phyloP scores from a whole-genome alignment of 2,888 invertebrate genomes.

The Lapara coniferarum region DNA sequence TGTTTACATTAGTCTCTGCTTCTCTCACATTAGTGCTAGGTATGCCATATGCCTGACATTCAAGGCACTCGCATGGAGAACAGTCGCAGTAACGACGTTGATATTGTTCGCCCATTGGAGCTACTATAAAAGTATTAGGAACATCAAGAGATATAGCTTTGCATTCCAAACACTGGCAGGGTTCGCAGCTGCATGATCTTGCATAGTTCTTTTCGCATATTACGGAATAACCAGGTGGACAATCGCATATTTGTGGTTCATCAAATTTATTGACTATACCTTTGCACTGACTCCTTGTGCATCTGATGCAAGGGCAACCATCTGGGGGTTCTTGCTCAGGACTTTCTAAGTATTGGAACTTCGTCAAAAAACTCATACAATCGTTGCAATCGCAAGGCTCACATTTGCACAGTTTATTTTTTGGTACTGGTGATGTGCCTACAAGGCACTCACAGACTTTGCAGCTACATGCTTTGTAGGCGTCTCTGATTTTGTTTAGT shows the following conservation, averaged over 20 bases:
- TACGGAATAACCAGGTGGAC: conserved; percentile 50
- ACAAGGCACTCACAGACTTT: conserved; percentile 68
- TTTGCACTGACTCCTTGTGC: conserved; percentile 43
- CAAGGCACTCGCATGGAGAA: conserved; percentile 58
- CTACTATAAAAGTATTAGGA: conserved; percentile 44
- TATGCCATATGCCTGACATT: conserved; percentile 48
- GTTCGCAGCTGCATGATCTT: conserved; percentile 50
- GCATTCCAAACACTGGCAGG: conserved; percentile 55
- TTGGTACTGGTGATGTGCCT: conserved; percentile 37
- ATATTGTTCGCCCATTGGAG: conserved; percentile 44
- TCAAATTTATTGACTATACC: conserved; percentile 35
- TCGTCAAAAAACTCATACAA: conserved; percentile 39
- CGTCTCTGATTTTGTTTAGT: conserved; percentile 59
- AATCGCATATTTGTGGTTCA: conserved; percentile 43
- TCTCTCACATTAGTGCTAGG: conserved; percentile 48
- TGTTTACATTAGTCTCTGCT: conserved; percentile 52
- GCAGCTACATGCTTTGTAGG: conserved; percentile 68
- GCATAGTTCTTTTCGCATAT: conserved; percentile 33
- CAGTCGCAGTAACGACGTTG: conserved; percentile 52
- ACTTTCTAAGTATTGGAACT: conserved; percentile 11
- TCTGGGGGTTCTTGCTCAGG: conserved; percentile 29
- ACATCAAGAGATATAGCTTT: conserved; percentile 34
- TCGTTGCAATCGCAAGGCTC: conserved; percentile 54
- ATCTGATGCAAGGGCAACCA: conserved; percentile 44
- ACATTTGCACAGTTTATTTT: conserved; percentile 46